Conservation (phyloP, 2,888 invertebrate genomes). For the Cheiracanthium punctorium region DNA sequence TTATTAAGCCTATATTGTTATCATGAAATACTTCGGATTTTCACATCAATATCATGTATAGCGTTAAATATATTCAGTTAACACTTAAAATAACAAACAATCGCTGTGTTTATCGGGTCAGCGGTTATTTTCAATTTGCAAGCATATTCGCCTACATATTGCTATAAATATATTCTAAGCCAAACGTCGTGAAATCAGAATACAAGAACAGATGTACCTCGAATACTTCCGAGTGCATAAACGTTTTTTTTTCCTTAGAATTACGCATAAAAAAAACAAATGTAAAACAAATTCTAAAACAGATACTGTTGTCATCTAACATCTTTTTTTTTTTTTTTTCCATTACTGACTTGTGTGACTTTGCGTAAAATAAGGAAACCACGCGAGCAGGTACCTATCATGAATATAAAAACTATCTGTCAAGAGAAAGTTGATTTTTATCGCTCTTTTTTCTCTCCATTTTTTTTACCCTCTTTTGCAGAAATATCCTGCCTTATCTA, state of each 20-base stretch:
- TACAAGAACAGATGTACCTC: too few relatives aligned
- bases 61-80: too few relatives aligned
- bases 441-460: neutral
- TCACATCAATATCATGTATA: too few relatives aligned
- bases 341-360: neutral
- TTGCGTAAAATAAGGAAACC: slow-evolving; percentile 34
- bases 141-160: too few relatives aligned
- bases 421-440: slow-evolving; percentile 33
- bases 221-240: too few relatives aligned
- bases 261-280: neutral
- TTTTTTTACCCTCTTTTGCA: slow-evolving; percentile 13
- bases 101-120: too few relatives aligned
- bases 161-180: too few relatives aligned
- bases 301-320: neutral
- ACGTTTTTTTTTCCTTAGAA: neutral
- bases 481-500: slow-evolving; percentile 23
- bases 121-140: too few relatives aligned
- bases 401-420: slow-evolving; percentile 30
- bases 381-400: slow-evolving; percentile 33
- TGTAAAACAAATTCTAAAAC: neutral
- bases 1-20: too few relatives aligned
- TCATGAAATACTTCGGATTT: too few relatives aligned
- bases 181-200: too few relatives aligned
- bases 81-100: too few relatives aligned
- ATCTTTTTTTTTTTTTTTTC: neutral